Evolutionary conservation across 1,140 invertebrate species (phyloP).

Genomic region (Cherax quadricarinatus): DNA sequence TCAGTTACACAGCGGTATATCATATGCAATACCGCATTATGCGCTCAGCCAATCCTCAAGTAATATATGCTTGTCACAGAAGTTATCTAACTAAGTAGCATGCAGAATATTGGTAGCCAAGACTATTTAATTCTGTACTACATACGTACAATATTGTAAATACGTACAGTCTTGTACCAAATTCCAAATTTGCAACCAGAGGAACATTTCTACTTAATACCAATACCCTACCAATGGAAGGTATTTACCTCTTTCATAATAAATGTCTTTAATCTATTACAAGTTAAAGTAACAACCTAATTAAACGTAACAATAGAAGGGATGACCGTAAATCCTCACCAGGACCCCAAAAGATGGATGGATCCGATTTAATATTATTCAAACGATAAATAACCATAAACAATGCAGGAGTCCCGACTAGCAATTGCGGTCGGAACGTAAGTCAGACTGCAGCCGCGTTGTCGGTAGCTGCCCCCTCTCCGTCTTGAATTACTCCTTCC

Average conservation of each 20-base stretch:
- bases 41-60: no score
- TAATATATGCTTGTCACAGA: no score
- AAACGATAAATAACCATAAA: conserved; percentile 8
- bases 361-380: conserved; percentile 8
- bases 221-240: neutral
- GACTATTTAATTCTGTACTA: no score
- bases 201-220: neutral
- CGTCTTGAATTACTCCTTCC: neutral
- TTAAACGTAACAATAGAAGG: conserved; percentile 25
- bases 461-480: neutral
- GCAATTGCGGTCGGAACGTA: neutral
- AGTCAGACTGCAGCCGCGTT: neutral
- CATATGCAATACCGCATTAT: no score
- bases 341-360: neutral
- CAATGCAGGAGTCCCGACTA: neutral
- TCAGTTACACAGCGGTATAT: no score
- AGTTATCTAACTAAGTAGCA: no score
- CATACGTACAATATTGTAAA: no score
- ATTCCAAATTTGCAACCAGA: neutral
- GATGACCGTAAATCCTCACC: conserved; percentile 6
- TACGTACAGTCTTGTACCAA: neutral
- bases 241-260: neutral
- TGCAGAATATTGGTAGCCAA: no score
- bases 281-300: conserved; percentile 28
- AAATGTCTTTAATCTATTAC: conserved; percentile 5